Conservation (phyloP, 2,888 invertebrate genomes). For the Myopa tessellatipennis region DNA sequence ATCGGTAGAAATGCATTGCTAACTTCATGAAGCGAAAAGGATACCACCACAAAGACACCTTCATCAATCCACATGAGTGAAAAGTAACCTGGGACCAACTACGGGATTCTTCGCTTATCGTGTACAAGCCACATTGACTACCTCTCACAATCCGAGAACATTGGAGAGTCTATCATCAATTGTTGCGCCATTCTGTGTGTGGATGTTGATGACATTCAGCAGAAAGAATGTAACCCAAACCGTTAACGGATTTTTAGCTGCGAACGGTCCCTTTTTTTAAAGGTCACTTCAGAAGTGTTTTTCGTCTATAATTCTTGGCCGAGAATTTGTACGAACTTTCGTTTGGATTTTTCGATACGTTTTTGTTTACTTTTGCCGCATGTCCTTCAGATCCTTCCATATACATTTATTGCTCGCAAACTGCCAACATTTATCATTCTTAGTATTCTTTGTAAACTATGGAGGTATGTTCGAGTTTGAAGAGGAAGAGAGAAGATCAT, state of each 20-base stretch:
- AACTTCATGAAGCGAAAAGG: no score
- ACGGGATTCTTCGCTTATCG: no score
- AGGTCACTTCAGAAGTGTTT: not conserved
- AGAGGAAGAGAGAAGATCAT: not conserved
- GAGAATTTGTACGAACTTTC: not conserved
- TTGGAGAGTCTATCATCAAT: no score
- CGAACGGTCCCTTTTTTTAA: not conserved
- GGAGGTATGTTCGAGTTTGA: not conserved
- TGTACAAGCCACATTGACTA: no score
- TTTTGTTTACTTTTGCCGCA: not conserved
- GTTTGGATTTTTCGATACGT: not conserved
- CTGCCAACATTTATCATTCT: slow-evolving; percentile 20
- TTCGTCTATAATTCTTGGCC: not conserved
- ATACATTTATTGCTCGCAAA: slow-evolving; percentile 16
- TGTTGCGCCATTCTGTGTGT: no score
- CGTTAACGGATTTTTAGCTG: not conserved
- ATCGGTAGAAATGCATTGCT: no score
- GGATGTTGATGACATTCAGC: no score
- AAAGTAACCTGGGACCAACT: no score
- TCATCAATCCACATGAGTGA: no score
- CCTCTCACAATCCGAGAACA: no score
- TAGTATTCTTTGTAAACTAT: not conserved
- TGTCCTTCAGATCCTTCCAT: not conserved
- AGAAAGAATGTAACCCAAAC: not conserved
- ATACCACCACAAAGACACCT: no score